phyloP scores from a whole-genome alignment of 1,140 invertebrate genomes.

The Copidosoma floridanum region DNA sequence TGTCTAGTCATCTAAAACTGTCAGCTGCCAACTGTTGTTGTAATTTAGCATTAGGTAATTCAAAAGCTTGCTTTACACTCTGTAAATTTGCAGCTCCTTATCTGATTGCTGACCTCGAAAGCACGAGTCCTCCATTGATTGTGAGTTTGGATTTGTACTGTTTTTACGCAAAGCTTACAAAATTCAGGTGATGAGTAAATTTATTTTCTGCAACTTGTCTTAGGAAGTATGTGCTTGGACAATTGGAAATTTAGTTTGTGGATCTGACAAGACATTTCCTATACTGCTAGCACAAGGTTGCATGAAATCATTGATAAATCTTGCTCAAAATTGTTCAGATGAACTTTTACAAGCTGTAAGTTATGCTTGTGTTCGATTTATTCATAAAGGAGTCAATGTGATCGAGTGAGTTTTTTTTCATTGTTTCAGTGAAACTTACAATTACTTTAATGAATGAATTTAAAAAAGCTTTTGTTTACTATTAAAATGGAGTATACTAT shows the following conservation, averaged over 20 bases:
- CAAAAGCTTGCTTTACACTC: conserved; percentile 43
- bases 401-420: conserved; percentile 41
- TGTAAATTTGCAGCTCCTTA: conserved; percentile 47
- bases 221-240: conserved; percentile 51
- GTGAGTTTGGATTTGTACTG: conserved; percentile 33
- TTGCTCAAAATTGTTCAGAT: conserved; percentile 38
- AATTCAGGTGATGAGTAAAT: conserved; percentile 1
- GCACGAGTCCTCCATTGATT: conserved; percentile 43
- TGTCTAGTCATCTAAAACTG: conserved; percentile 42
- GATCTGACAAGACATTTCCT: conserved; percentile 37
- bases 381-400: conserved; percentile 32
- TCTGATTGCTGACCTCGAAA: conserved; percentile 45
- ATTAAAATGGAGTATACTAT: too few relatives aligned
- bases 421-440: too few relatives aligned
- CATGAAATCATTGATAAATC: conserved; percentile 38
- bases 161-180: too few relatives aligned
- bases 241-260: conserved; percentile 46
- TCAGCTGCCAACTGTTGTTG: conserved; percentile 50
- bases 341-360: conserved; percentile 37
- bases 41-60: conserved; percentile 51
- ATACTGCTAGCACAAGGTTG: conserved; percentile 45
- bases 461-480: too few relatives aligned
- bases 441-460: too few relatives aligned
- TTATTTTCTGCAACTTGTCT: background rate
- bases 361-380: conserved; percentile 41